Percentiles rank a stretch among this genome's conserved stretches.
phyloP scores from a whole-genome alignment of 2,113 vertebrate species.

The Piliocolobus tephrosceles region DNA sequence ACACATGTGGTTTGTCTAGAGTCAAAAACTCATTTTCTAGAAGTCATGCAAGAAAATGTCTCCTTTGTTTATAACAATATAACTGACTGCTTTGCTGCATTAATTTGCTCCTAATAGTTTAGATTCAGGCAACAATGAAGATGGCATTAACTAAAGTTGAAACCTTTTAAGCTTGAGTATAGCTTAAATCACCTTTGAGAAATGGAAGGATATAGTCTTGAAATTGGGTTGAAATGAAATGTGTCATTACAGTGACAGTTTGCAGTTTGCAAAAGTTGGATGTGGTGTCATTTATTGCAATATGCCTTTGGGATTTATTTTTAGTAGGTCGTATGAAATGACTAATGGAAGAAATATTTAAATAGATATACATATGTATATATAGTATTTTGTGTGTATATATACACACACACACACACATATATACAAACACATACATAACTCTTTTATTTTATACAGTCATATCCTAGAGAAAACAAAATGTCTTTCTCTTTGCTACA shows the following conservation, averaged over 20 bases:
- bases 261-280: constrained; percentile 39
- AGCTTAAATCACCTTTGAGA: constrained; percentile 55
- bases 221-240: constrained; percentile 58
- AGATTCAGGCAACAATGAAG: constrained; percentile 7
- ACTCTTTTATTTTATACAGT: neutral
- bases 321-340: constrained; percentile 42
- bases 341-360: constrained; percentile 48
- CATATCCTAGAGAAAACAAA: constrained; percentile 17
- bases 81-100: neutral
- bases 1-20: neutral
- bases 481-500: neutral
- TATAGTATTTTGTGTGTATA: neutral
- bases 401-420: no score
- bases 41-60: neutral
- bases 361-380: neutral
- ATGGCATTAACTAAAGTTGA: constrained; percentile 38
- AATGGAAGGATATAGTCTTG: constrained; percentile 1
- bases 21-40: constrained; percentile 27
- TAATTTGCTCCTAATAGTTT: neutral
- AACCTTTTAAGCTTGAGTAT: constrained; percentile 39
- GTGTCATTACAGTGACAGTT: constrained; percentile 52
- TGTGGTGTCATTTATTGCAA: neutral
- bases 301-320: constrained; percentile 49
- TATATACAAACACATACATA: neutral
- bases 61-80: neutral